A percentile compares a stretch with the other conserved stretches of the same genome.
Evolutionary conservation across 2,888 invertebrate genomes (phyloP).

Genomic region (Lumbricus terrestris): DNA sequence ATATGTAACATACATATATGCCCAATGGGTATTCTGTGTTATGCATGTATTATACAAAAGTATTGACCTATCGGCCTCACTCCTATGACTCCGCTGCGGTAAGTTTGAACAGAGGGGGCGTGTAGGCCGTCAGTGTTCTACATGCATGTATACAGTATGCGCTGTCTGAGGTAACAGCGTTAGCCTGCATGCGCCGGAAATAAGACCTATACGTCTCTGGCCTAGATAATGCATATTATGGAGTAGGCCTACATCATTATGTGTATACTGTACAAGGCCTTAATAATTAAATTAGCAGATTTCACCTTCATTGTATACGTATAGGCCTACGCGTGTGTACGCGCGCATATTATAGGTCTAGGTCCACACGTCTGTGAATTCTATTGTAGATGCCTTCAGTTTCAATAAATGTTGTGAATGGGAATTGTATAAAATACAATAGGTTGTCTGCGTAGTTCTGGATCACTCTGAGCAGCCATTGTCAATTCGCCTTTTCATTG

Average conservation of each 20-base stretch:
- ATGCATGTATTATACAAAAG: not conserved
- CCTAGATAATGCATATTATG: not conserved
- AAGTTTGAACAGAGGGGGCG: not conserved
- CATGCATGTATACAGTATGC: too few species aligned
- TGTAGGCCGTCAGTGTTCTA: not conserved
- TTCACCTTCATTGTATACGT: not conserved
- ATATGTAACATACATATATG: not conserved
- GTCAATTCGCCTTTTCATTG: not conserved
- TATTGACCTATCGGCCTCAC: not conserved
- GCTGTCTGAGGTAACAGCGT: not conserved
- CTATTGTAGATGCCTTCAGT: not conserved
- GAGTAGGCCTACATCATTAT: too few species aligned
- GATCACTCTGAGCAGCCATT: not conserved
- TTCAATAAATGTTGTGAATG: not conserved
- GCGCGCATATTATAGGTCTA: not conserved
- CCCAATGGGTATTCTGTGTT: not conserved
- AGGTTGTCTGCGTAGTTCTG: not conserved
- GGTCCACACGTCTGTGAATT: not conserved
- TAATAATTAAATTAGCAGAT: not conserved
- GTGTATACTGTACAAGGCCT: not conserved
- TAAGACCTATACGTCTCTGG: not conserved
- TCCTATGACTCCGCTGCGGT: not conserved
- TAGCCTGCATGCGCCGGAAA: too few species aligned
- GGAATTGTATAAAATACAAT: not conserved
- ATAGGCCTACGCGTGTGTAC: too few species aligned